Percentiles rank a stretch among this genome's conserved stretches.
phyloP scores from a whole-genome alignment of 2,888 invertebrate species.

The Epistrophe grossulariae region DNA sequence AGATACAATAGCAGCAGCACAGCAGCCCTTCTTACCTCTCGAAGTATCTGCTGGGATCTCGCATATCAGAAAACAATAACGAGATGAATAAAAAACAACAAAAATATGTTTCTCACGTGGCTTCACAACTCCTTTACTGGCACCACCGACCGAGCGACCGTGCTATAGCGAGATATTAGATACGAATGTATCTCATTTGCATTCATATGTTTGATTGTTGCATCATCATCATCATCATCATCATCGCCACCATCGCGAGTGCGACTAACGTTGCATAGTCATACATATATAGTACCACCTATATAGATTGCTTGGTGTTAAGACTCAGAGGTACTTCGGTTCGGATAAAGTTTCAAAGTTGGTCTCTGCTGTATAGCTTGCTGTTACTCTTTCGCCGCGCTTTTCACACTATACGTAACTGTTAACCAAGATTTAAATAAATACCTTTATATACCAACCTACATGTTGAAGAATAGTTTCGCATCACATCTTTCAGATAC shows the following conservation, averaged over 20 bases:
- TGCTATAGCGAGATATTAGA: conserved; percentile 49
- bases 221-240: conserved; percentile 55
- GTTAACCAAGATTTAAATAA: conserved; percentile 37
- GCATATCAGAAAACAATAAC: conserved; percentile 46
- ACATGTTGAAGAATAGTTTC: conserved; percentile 11
- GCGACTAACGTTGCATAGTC: conserved; percentile 10
- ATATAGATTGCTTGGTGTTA: neutral
- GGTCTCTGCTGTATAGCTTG: neutral
- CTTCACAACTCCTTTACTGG: conserved; percentile 39
- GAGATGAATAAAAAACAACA: neutral
- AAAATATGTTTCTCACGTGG: conserved; percentile 55
- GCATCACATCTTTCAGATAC: conserved; percentile 8
- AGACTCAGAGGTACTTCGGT: conserved; percentile 21
- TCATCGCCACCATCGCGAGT: neutral
- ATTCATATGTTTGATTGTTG: conserved; percentile 65
- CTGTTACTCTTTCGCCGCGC: conserved; percentile 7
- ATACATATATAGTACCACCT: neutral
- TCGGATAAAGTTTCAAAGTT: conserved; percentile 60
- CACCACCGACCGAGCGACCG: neutral
- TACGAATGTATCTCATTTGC: conserved; percentile 65
- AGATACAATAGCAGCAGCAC: conserved; percentile 3
- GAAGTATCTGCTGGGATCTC: neutral
- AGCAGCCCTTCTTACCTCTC: neutral
- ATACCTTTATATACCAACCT: neutral
- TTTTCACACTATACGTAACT: conserved; percentile 16